Base-by-base conservation (phyloP, 2,797 vertebrate genomes). In the Sparidentex hasta region DNA sequence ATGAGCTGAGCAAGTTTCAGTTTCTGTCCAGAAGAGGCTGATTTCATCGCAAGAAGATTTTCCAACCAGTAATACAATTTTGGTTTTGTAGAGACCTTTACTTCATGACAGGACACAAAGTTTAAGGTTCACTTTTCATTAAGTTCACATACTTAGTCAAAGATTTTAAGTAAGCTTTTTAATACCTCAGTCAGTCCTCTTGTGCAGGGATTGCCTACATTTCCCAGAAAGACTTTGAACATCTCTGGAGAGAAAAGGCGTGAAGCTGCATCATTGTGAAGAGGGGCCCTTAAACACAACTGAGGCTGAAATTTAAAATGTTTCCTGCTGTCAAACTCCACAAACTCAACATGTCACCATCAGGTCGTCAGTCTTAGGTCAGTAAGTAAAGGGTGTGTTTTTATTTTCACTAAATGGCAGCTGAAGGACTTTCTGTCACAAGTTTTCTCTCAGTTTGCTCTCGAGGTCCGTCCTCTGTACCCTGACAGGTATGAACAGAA, bases 401-500 rank as follows among this genome's bases (percentile, higher is more conserved):
- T 11, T 43, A 5, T 46, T 16, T 65, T 7, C 20, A 38, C n/a
- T 7, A 17, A 66, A 20, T 5, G 6, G 3, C 51, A 43, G 47
- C 25, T 33, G 38, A 57, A 7, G 51, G 18, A 20, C 5, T 17
- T 27, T 41, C 18, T n/a, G 7, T 43, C 38, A 51, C 48, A 57
- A 11, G 55, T 44, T 44, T 21, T 21, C 2, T 17, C 6, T 48
- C 16, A 54, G 25, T 9, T 43, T 27, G 14, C 20, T 21, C 11
- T 57, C 8, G 8, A 43, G n/a, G 55, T 51, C 11, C 16, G 0
- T 21, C 59, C 52, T 77, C 50, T 59, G 61, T 12, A 59, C 72
- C 65, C 27, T 14, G 46, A 59, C 50, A 11, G 41, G 16, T 11
- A 48, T 71, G 57, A 71, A 74, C 72, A 75, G 68, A 23, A 82